Evolutionary conservation across 2,888 invertebrate species (phyloP).

Genomic region (Gandaritis pyraliata): DNA sequence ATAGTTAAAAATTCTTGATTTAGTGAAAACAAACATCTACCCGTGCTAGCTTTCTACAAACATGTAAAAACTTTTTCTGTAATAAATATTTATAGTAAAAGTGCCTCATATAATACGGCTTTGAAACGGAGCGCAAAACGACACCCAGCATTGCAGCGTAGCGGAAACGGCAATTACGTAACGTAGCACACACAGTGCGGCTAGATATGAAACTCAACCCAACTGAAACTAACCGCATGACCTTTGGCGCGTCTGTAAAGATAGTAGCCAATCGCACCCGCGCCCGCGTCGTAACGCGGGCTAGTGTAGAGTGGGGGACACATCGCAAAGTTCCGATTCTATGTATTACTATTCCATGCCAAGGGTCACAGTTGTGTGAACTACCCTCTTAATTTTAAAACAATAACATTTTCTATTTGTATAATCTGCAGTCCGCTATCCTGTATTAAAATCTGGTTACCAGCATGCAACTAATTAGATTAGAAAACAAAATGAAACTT

Average conservation of each 20-base stretch:
- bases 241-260: constrained; percentile 1
- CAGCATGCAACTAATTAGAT: no score
- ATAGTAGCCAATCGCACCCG: neutral
- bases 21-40: no score
- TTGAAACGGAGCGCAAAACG: constrained; percentile 12
- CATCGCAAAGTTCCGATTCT: no score
- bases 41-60: neutral
- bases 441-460: no score
- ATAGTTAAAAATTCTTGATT: no score
- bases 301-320: neutral
- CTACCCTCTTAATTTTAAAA: no score
- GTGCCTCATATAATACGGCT: constrained; percentile 12
- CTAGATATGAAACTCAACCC: constrained; percentile 1
- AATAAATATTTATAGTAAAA: neutral
- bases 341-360: no score
- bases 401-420: no score
- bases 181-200: constrained; percentile 3
- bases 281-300: neutral
- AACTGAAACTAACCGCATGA: neutral
- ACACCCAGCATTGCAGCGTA: constrained; percentile 13
- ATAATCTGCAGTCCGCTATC: no score
- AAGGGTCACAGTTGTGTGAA: no score
- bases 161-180: constrained; percentile 21
- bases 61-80: neutral
- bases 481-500: no score